These are phyloP conservation scores for Limnothrissa miodon DNA, from an alignment of 2,113 vertebrate species.

Conservation along the genomic window DNA sequence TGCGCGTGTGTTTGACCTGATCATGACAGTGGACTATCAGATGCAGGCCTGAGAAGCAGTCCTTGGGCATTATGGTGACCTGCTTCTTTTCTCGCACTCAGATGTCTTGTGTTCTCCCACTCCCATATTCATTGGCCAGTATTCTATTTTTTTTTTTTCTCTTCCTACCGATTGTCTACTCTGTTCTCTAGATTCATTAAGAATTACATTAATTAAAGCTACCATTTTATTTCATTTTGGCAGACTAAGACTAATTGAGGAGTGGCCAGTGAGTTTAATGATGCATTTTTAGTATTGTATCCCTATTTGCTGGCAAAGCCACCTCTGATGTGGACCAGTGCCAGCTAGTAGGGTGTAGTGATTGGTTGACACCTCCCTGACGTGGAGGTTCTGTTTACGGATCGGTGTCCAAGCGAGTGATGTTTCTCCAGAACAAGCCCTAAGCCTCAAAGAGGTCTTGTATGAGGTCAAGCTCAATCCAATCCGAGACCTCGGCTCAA, in stretches of 20 bases:
- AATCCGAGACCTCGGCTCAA: background rate
- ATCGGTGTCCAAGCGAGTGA: background rate
- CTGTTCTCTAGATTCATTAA: background rate
- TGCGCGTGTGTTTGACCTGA: background rate
- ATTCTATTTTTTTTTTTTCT: background rate
- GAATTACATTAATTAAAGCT: background rate
- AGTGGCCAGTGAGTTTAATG: background rate
- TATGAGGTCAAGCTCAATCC: background rate
- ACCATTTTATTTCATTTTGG: background rate
- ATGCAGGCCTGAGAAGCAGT: background rate
- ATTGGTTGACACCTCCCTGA: background rate
- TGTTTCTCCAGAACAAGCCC: background rate
- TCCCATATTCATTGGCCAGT: background rate
- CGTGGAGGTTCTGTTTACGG: background rate
- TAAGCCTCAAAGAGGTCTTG: background rate
- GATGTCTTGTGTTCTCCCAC: constrained; percentile 30
- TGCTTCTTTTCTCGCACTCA: constrained; percentile 37
- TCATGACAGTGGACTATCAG: background rate
- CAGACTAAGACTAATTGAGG: background rate
- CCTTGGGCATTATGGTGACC: constrained; percentile 38
- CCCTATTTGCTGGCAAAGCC: too few species aligned
- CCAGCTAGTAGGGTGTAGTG: background rate
- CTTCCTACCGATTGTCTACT: constrained; percentile 41
- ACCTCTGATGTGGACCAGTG: background rate
- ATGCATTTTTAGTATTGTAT: background rate